Conservation (phyloP, 1,140 invertebrate species). For the Nebria ingens region DNA sequence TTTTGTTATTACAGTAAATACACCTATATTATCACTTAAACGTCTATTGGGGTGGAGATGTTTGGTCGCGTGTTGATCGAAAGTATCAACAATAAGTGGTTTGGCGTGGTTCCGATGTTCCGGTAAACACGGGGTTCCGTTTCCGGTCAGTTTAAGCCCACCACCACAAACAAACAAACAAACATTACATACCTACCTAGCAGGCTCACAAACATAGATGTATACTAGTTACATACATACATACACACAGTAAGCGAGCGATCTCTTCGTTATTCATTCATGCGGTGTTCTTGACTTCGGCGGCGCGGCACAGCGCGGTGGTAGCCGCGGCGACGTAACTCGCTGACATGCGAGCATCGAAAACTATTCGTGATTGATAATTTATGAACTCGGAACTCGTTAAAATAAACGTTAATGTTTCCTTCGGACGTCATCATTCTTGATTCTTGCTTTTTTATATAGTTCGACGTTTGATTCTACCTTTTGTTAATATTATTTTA, state of each 20-base stretch:
- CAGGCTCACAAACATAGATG: too few relatives aligned
- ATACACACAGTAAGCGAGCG: background rate
- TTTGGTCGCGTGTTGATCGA: background rate
- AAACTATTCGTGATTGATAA: background rate
- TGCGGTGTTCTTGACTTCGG: background rate
- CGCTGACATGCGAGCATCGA: conserved; percentile 1
- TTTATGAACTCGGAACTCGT: conserved; percentile 1
- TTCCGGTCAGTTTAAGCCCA: conserved; percentile 7
- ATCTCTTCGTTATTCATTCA: background rate
- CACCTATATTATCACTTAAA: conserved; percentile 1
- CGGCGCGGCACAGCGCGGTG: background rate
- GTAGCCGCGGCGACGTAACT: too few relatives aligned
- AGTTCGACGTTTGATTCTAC: too few relatives aligned
- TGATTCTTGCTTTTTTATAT: background rate
- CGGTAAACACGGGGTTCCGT: conserved; percentile 1
- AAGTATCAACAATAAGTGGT: conserved; percentile 7
- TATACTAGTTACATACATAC: too few relatives aligned
- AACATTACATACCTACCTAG: background rate
- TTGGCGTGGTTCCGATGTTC: conserved; percentile 5
- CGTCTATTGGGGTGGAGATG: background rate
- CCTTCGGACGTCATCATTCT: background rate
- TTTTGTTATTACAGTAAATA: too few relatives aligned
- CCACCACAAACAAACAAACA: background rate
- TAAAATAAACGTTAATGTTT: background rate
- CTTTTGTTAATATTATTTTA: too few relatives aligned